A percentile compares a stretch with the other conserved stretches of the same genome.
Evolutionary conservation across 2,888 invertebrate species (phyloP).

Genomic region (Oscheius onirici): DNA sequence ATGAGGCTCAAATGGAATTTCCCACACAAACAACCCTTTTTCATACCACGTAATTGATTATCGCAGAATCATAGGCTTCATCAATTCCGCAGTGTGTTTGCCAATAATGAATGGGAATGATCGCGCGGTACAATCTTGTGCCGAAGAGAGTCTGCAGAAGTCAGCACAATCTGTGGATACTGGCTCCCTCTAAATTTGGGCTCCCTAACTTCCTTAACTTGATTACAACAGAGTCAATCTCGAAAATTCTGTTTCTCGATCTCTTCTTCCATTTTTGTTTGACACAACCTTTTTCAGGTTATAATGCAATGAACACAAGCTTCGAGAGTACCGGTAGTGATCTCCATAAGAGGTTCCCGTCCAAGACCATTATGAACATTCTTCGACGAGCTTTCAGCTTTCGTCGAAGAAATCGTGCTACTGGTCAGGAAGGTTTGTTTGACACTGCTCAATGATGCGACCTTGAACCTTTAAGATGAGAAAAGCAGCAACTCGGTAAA

Average conservation of each 20-base stretch:
- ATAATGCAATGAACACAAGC: slow-evolving; percentile 27
- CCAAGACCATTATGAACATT: slow-evolving; percentile 47
- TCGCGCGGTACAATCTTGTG: no score
- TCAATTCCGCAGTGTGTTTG: slow-evolving; percentile 29
- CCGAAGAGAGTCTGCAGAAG: no score
- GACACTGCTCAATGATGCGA: not conserved
- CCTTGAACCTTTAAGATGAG: slow-evolving; percentile 16
- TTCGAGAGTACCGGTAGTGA: not conserved
- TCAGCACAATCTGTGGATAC: no score
- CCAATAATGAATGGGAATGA: slow-evolving; percentile 21
- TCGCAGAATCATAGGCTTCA: slow-evolving; percentile 29
- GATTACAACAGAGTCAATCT: no score
- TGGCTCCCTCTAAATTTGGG: no score
- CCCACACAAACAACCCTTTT: not conserved
- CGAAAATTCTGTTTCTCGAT: no score
- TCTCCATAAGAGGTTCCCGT: slow-evolving; percentile 14
- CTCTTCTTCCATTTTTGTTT: no score
- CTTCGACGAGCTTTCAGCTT: slow-evolving; percentile 46
- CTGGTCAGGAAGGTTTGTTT: slow-evolving; percentile 9
- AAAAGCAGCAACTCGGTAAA: slow-evolving; percentile 31
- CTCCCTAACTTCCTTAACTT: no score
- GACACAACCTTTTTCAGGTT: not conserved
- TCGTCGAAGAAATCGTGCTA: slow-evolving; percentile 24
- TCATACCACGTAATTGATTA: slow-evolving; percentile 23
- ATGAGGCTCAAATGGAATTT: slow-evolving; percentile 4